Evolutionary conservation across 2,113 vertebrate species (phyloP).

Genomic region (Corynorhinus townsendii): DNA sequence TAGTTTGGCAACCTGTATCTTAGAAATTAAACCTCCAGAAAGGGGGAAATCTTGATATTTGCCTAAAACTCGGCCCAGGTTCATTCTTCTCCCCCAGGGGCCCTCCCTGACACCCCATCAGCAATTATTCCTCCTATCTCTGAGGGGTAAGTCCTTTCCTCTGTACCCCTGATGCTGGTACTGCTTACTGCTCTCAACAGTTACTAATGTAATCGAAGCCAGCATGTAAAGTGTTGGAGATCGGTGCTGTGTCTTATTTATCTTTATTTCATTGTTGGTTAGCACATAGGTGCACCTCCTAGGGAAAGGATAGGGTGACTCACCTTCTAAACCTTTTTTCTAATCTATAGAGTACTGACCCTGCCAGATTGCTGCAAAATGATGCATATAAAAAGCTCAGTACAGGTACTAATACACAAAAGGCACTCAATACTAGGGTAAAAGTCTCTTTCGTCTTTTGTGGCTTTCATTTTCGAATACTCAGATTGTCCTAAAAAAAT

Average conservation of each 20-base stretch:
- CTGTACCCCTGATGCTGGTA: no score
- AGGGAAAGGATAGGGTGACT: background rate
- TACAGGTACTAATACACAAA: background rate
- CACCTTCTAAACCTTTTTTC: background rate
- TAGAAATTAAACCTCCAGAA: constrained; percentile 12
- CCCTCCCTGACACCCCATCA: accelerated
- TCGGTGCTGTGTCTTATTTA: background rate
- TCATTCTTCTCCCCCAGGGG: background rate
- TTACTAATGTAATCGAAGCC: background rate
- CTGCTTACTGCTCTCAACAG: background rate
- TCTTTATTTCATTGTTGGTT: background rate
- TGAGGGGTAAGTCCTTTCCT: background rate
- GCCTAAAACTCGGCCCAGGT: background rate
- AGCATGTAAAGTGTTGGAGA: no score
- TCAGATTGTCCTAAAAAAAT: background rate
- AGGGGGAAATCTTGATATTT: background rate
- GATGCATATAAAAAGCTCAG: background rate
- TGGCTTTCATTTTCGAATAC: background rate
- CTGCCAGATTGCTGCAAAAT: background rate
- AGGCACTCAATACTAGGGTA: background rate
- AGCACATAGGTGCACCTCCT: background rate
- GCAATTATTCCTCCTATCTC: background rate
- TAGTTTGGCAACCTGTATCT: background rate
- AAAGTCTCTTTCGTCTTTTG: background rate
- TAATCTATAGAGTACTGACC: background rate